A percentile compares a stretch with the other conserved stretches of the same genome.
These are phyloP conservation scores for Sylvilagus floridanus DNA, from an alignment of 2,797 vertebrate species.

Conservation along the genomic window DNA sequence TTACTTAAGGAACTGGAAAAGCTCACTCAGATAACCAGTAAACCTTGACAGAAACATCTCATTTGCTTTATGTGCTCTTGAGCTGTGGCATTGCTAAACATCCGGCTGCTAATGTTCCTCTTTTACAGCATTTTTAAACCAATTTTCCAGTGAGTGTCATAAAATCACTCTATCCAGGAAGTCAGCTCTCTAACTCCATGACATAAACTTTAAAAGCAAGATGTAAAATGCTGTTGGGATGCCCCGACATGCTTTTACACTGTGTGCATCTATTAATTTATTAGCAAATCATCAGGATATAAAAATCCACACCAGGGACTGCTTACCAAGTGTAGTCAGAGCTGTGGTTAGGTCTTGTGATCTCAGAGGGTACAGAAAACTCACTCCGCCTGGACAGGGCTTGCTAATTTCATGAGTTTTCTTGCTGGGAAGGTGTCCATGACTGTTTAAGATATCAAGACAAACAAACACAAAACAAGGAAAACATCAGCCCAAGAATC, in stretches of 20 bases:
- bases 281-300: neutral
- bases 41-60: neutral
- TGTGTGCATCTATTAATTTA: neutral
- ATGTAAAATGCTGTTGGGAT: neutral
- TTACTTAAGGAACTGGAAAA: neutral
- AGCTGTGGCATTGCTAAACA: neutral
- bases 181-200: neutral
- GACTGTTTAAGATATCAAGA: neutral
- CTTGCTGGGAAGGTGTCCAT: neutral
- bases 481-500: neutral
- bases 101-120: neutral
- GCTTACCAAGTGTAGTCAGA: accelerated
- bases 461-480: neutral
- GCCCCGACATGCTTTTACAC: neutral
- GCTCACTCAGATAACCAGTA: neutral
- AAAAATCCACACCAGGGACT: neutral
- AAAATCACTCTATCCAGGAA: constrained; percentile 13
- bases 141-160: neutral
- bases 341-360: neutral
- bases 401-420: neutral
- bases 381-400: neutral
- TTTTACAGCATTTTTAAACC: neutral
- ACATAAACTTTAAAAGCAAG: neutral
- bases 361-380: neutral
- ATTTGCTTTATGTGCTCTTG: neutral